Base-by-base conservation (phyloP, 2,888 invertebrate genomes). In the Fissipunctia ypsillon region DNA sequence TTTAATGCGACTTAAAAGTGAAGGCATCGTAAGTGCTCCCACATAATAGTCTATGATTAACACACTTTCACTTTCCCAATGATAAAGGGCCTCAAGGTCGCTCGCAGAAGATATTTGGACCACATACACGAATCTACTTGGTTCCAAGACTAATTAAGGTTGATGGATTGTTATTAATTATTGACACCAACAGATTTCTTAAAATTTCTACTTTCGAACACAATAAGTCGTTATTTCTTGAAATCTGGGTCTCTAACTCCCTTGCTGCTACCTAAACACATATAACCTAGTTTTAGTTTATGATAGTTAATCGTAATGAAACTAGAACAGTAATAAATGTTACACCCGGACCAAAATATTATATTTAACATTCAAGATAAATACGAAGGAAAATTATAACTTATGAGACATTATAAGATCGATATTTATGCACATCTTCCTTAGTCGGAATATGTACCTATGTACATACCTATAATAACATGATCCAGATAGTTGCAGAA, bases 31-130 rank as follows among this genome's bases (percentile, higher is more conserved):
- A 83, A 84, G 79, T 77, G 80, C 65, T 50, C 69, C 76, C 80
- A 84, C 80, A 78, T 84, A 69, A 81, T 73, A 84, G 76, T 83
- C 83, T 83, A 83, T 89, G 84, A 90, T 90, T 91, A 89, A 78
- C 77, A 87, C 79, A 90, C 95, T 95, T 95, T 95, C 94, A 94
- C 95, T 95, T 93, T 94, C 90, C 86, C 87, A 78, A 85, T 90
- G 90, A 93, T 91, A 93, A 94, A 94, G 93, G 94, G 93, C 91
- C 84, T 88, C 93, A 93, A 94, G 94, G 93, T 91, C 91, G 89
- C 84, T 70, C 76, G 77, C 81, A 79, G 80, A 84, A 88, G 87
- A 74, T 90, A 91, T 91, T 91, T 87, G 81, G 88, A 87, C 84
- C 86, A 88, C 73, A 83, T 74, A 57, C 45, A 83, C 48, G 43